These are phyloP conservation scores for Drosophila ambigua DNA, from an alignment of 1,140 invertebrate species.

Conservation along the genomic window DNA sequence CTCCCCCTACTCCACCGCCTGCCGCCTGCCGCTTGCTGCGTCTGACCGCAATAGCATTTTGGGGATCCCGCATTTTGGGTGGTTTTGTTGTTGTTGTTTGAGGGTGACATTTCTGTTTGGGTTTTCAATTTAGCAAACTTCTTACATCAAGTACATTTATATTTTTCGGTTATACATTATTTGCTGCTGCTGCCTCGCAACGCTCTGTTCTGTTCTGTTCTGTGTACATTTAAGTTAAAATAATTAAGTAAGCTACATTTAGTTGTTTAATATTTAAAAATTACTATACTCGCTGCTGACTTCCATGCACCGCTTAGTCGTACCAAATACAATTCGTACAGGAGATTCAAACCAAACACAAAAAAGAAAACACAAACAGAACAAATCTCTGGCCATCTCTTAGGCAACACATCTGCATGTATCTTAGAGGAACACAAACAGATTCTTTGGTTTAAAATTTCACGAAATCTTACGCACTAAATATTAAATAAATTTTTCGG, in stretches of 20 bases:
- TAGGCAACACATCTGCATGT: constrained; percentile 10
- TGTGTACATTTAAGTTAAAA: constrained; percentile 78
- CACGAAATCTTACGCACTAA: constrained; percentile 54
- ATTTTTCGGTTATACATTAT: constrained; percentile 60
- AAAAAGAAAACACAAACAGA: constrained; percentile 17
- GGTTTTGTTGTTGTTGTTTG: constrained; percentile 16
- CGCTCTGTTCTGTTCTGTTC: too few species aligned
- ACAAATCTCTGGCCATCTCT: constrained; percentile 9
- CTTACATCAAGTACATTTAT: constrained; percentile 81
- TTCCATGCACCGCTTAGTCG: constrained; percentile 33
- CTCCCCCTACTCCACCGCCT: neutral
- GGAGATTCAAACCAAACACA: neutral
- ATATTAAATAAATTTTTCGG: constrained; percentile 33
- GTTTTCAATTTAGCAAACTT: constrained; percentile 73
- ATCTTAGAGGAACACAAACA: constrained; percentile 59
- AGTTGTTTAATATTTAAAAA: constrained; percentile 70
- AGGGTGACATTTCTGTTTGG: constrained; percentile 49
- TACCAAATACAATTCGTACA: constrained; percentile 12
- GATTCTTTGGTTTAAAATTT: constrained; percentile 69
- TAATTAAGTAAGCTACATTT: constrained; percentile 79
- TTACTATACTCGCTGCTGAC: constrained; percentile 72
- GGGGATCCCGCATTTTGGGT: constrained; percentile 24
- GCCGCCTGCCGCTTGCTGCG: constrained; percentile 6
- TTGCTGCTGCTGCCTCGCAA: constrained; percentile 14
- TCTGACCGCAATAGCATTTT: neutral